Percentiles rank a stretch among this genome's conserved stretches.
These are phyloP conservation scores for Garra rufa DNA, from an alignment of 2,113 vertebrate genomes.

Conservation along the genomic window DNA sequence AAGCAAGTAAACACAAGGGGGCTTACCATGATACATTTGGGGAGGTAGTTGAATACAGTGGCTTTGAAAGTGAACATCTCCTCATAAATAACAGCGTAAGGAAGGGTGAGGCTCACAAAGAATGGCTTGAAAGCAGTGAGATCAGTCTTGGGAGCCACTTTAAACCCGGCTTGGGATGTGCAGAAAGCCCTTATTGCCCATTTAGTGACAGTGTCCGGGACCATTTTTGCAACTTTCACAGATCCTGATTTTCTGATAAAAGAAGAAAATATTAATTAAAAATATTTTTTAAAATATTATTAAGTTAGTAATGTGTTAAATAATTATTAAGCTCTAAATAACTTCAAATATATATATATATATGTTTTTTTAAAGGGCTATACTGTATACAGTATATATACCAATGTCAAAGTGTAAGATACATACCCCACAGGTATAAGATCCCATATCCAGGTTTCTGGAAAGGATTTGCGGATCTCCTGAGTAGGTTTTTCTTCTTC, in stretches of 20 bases:
- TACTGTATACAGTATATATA: no score
- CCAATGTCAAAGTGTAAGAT: neutral
- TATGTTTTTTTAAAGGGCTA: no score
- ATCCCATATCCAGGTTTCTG: slow-evolving; percentile 92
- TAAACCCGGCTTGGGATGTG: slow-evolving; percentile 81
- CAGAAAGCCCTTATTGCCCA: slow-evolving; percentile 88
- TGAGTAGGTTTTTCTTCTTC: slow-evolving; percentile 4
- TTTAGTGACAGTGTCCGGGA: slow-evolving; percentile 88
- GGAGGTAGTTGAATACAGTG: no score
- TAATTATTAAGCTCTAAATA: no score
- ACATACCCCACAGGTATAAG: slow-evolving; percentile 81
- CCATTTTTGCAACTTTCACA: slow-evolving; percentile 36
- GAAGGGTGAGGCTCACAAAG: slow-evolving; percentile 81
- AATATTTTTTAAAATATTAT: neutral
- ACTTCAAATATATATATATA: no score
- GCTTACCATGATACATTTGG: no score
- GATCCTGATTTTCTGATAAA: slow-evolving; percentile 19
- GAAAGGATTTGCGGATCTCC: slow-evolving; percentile 81
- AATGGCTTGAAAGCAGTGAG: slow-evolving; percentile 82
- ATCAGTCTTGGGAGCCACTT: slow-evolving; percentile 72
- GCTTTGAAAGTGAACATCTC: slow-evolving; percentile 76
- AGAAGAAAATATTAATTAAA: neutral
- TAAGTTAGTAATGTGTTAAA: neutral
- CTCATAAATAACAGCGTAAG: slow-evolving; percentile 79
- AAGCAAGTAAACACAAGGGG: no score